These are phyloP conservation scores for Drosophila watanabei DNA, from an alignment of 1,140 invertebrate species.

Conservation along the genomic window DNA sequence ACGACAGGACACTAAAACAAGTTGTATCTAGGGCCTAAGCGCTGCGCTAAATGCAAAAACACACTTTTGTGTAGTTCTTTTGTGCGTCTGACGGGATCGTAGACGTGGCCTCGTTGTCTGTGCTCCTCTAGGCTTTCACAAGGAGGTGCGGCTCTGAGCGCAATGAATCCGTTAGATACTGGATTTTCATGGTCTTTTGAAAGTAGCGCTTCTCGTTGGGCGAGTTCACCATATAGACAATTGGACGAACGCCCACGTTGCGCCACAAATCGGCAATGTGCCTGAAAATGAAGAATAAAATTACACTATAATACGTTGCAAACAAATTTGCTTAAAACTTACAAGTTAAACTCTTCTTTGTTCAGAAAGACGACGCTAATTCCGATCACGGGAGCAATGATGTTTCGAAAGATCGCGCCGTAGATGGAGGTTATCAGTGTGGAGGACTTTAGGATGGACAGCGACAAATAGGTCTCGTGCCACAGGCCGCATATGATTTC, in stretches of 20 bases:
- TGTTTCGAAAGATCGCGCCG: slow-evolving; percentile 81
- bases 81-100: slow-evolving; percentile 22
- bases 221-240: slow-evolving; percentile 85
- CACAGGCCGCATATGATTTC: slow-evolving; percentile 84
- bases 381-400: slow-evolving; percentile 85
- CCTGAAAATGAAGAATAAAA: slow-evolving; percentile 34
- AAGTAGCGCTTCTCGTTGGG: slow-evolving; percentile 85
- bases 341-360: slow-evolving; percentile 85
- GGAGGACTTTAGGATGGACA: slow-evolving; percentile 75
- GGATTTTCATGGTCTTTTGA: slow-evolving; percentile 84
- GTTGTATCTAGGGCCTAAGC: slow-evolving; percentile 33
- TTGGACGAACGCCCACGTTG: slow-evolving; percentile 82
- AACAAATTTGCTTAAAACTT: slow-evolving; percentile 19
- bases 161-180: slow-evolving; percentile 84
- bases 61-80: slow-evolving; percentile 44
- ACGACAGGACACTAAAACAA: slow-evolving; percentile 23
- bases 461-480: slow-evolving; percentile 78
- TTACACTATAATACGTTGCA: neutral
- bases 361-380: slow-evolving; percentile 83
- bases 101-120: neutral
- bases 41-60: slow-evolving; percentile 70
- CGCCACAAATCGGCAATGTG: slow-evolving; percentile 84
- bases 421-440: slow-evolving; percentile 84
- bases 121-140: slow-evolving; percentile 67
- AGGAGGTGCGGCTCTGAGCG: slow-evolving; percentile 84